A percentile compares a stretch with the other conserved stretches of the same genome.
Conservation (phyloP, 2,113 vertebrate species). For the Cyphotilapia sp. region DNA sequence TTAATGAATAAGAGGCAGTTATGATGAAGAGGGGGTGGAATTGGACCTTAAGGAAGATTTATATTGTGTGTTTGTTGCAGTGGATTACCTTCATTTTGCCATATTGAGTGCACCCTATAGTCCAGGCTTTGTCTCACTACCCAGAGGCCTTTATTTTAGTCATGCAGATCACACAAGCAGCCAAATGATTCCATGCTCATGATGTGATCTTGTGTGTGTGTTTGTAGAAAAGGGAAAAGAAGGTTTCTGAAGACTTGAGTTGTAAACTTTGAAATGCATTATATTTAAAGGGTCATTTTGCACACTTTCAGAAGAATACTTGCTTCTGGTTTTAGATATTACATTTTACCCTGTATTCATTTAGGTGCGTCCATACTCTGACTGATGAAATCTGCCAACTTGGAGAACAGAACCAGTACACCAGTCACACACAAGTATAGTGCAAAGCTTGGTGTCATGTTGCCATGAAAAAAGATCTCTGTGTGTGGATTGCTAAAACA, state of each 20-base stretch:
- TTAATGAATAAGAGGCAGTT: slow-evolving; percentile 56
- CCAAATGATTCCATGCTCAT: not conserved
- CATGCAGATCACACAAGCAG: not conserved
- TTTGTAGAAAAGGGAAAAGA: not conserved
- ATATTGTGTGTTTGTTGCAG: slow-evolving; percentile 31
- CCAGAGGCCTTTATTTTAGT: slow-evolving; percentile 19
- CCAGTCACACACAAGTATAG: not conserved
- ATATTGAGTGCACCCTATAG: slow-evolving; percentile 67
- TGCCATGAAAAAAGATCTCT: not conserved
- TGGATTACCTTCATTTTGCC: slow-evolving; percentile 61
- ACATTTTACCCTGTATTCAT: not conserved
- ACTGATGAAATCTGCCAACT: not conserved
- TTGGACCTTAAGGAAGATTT: slow-evolving; percentile 60
- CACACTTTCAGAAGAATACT: not conserved
- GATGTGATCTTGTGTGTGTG: not conserved
- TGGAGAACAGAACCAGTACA: not conserved
- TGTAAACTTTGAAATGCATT: not conserved
- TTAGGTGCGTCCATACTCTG: not conserved
- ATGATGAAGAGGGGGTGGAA: slow-evolving; percentile 56
- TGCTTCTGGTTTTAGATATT: not conserved
- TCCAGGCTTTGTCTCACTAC: slow-evolving; percentile 36
- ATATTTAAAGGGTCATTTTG: not conserved
- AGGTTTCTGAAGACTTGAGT: not conserved
- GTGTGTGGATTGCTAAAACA: not conserved
- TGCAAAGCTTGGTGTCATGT: not conserved